Evolutionary conservation across 2,113 vertebrate species (phyloP).

Genomic region (Pterophyllum scalare): DNA sequence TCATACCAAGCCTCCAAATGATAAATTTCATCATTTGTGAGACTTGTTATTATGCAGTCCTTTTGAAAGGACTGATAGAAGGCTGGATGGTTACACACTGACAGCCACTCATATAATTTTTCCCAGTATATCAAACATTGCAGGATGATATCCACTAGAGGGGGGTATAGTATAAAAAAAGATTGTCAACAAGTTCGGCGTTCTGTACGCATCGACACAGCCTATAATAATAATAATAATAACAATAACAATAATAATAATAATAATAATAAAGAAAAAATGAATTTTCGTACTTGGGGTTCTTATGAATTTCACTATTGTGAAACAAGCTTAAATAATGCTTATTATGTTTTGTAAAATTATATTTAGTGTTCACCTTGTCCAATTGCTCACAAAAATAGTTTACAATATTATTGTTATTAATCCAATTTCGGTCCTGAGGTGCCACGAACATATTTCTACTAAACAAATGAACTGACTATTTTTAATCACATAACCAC

Average conservation of each 20-base stretch:
- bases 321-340: neutral
- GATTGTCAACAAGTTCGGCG: neutral
- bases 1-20: neutral
- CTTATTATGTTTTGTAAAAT: neutral
- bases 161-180: slow-evolving; percentile 58
- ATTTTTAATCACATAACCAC: neutral
- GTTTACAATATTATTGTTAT: too few species aligned
- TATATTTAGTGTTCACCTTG: neutral
- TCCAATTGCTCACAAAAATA: neutral
- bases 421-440: neutral
- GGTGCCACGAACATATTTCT: neutral
- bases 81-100: neutral
- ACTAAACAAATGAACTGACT: neutral
- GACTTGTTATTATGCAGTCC: neutral
- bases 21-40: neutral
- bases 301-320: neutral
- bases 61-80: neutral
- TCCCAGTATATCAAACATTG: neutral
- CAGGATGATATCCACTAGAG: slow-evolving; percentile 56
- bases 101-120: neutral
- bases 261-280: neutral
- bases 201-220: neutral
- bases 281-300: neutral
- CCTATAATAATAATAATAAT: neutral
- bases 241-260: neutral